Percentiles rank a stretch among this genome's conserved stretches.
These are phyloP conservation scores for Phoeniculus purpureus DNA, from an alignment of 2,797 vertebrate genomes.

Conservation along the genomic window DNA sequence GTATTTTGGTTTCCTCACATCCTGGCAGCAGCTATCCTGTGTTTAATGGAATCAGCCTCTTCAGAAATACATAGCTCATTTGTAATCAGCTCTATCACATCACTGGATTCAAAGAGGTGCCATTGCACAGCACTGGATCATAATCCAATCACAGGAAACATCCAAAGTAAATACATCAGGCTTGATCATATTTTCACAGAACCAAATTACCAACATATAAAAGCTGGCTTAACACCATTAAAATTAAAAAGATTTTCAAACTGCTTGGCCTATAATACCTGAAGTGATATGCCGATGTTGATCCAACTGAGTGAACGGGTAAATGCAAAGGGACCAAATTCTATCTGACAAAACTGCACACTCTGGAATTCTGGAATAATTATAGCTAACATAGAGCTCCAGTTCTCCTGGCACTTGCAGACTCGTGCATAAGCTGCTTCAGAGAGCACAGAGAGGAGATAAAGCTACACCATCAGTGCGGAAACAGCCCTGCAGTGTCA, in stretches of 20 bases:
- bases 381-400: not conserved
- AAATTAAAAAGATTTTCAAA: not conserved
- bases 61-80: not conserved
- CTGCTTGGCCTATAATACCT: not conserved
- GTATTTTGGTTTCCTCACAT: not conserved
- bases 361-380: not conserved
- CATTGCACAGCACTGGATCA: not conserved
- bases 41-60: not conserved
- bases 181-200: not conserved
- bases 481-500: not conserved
- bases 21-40: not conserved
- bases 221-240: not conserved
- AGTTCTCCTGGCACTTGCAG: not conserved
- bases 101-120: not conserved
- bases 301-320: not conserved
- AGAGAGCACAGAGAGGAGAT: not conserved
- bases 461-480: rapidly evolving
- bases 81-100: not conserved
- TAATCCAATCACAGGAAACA: not conserved
- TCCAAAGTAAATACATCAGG: not conserved
- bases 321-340: not conserved
- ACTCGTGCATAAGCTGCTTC: not conserved
- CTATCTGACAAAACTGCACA: not conserved
- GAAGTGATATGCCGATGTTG: not conserved
- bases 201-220: not conserved